Base-by-base conservation (phyloP, 2,888 invertebrate genomes). In the Heliconius erato region DNA sequence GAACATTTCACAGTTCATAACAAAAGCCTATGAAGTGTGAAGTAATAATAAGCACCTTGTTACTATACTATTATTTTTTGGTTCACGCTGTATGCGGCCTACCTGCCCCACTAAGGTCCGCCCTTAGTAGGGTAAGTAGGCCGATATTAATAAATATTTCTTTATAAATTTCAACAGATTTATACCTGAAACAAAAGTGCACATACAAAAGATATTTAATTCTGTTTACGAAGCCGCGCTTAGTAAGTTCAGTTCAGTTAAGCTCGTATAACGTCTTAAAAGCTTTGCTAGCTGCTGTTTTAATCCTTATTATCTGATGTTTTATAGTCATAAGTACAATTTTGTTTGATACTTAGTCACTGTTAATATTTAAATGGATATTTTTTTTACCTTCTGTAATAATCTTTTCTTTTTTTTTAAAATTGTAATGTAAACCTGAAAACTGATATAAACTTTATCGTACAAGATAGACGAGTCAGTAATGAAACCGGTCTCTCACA, bases 261-360 rank as follows among this genome's bases (percentile, higher is more conserved):
- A 76, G n/a, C 35, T 76, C 76, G 76, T 76, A 76, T 35, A 76
- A 76, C 35, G 59, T 76, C 63, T 76, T 63, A 76, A 76, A 63
- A 76, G 76, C 76, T 76, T 40, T 63, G 63, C 54, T 74, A 59
- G 32, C 74, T 74, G 32, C 76, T 35, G n/a, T 76, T 72, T 76
- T 76, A 63, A 63, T 76, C 63, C 63, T 63, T 76, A 26, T 76
- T 4, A 76, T 35, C 32, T 63, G 32, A 1, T 63, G 35, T 14
- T 59, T 32, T 35, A 74, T n/a, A 32, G 16, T n/a, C 28, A 74
- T 54, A 49, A 74, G 5, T 74, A 44, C n/a, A 71, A 54, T 19
- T 44, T 44, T 19, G 7, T 72, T 72, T 72, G 0, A 26, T 72
- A 72, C 44, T 44, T 44, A 44, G 72, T 44, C n/a, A 44, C 72